Conservation (phyloP, 2,888 invertebrate genomes). For the Dryococelus australis region DNA sequence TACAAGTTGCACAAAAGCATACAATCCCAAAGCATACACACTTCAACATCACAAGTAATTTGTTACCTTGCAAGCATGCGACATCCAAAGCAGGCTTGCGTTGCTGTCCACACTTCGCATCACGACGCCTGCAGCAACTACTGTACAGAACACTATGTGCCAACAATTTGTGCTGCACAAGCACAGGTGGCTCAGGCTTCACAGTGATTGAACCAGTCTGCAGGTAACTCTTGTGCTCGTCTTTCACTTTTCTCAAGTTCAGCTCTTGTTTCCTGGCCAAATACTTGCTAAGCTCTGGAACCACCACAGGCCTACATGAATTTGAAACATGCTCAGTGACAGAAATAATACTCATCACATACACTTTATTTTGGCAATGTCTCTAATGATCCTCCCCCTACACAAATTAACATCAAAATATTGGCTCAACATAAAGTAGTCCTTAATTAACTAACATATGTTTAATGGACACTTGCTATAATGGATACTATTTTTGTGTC, state of each 20-base stretch:
- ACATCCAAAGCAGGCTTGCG: neutral
- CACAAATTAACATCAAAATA: no score
- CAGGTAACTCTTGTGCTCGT: slow-evolving; percentile 32
- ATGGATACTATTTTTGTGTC: no score
- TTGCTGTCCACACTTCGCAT: neutral
- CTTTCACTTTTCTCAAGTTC: slow-evolving; percentile 40
- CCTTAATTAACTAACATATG: no score
- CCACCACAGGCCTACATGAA: neutral
- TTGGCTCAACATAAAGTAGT: no score
- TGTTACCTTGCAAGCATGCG: neutral
- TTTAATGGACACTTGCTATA: no score
- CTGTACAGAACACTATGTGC: slow-evolving; percentile 31
- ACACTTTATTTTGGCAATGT: no score
- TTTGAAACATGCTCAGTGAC: no score
- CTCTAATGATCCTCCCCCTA: no score
- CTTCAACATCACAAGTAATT: no score
- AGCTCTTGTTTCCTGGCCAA: slow-evolving; percentile 48
- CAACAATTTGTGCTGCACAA: neutral
- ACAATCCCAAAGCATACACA: no score
- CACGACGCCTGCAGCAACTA: neutral
- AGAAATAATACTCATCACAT: no score
- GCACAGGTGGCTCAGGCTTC: neutral
- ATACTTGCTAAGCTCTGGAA: slow-evolving; percentile 50
- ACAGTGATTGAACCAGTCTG: slow-evolving; percentile 27
- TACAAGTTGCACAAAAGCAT: no score